Evolutionary conservation across 92 coral and sea anemone genomes (phyloP).

Genomic region (Chrysogorgia sp.): DNA sequence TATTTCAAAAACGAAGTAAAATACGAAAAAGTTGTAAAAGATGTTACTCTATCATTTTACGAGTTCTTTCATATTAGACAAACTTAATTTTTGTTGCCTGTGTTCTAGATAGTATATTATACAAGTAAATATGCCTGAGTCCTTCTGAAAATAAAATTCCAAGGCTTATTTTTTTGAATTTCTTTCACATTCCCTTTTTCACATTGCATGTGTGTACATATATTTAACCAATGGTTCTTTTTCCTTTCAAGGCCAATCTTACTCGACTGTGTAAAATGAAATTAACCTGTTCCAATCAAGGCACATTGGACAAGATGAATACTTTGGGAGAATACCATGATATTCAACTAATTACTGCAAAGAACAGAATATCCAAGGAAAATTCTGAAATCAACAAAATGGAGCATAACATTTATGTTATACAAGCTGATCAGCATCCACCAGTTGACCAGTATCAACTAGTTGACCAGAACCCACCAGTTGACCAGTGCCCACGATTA

Average conservation of each 20-base stretch:
- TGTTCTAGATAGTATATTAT: too few species aligned
- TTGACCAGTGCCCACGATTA: too few species aligned
- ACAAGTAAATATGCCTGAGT: too few species aligned
- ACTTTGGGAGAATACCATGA: slow-evolving; percentile 56
- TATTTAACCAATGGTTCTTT: neutral
- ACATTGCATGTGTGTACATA: slow-evolving; percentile 2
- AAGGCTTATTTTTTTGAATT: too few species aligned
- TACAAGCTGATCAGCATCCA: slow-evolving; percentile 7
- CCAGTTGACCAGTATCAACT: slow-evolving; percentile 3
- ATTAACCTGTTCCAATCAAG: slow-evolving; percentile 54
- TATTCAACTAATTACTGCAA: slow-evolving; percentile 30
- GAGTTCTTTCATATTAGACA: too few species aligned
- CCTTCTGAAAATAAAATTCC: too few species aligned
- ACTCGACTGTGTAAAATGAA: slow-evolving; percentile 59
- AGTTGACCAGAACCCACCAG: too few species aligned
- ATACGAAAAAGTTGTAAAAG: too few species aligned
- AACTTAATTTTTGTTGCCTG: too few species aligned
- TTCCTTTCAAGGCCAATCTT: slow-evolving; percentile 51
- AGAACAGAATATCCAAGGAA: neutral
- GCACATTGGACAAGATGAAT: slow-evolving; percentile 55
- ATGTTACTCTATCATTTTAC: too few species aligned
- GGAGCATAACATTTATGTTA: neutral
- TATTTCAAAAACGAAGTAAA: too few species aligned
- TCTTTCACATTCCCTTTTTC: neutral
- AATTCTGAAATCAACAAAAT: neutral